phyloP scores from a whole-genome alignment of 1,140 invertebrate species.

The Schlechtendalia chinensis region DNA sequence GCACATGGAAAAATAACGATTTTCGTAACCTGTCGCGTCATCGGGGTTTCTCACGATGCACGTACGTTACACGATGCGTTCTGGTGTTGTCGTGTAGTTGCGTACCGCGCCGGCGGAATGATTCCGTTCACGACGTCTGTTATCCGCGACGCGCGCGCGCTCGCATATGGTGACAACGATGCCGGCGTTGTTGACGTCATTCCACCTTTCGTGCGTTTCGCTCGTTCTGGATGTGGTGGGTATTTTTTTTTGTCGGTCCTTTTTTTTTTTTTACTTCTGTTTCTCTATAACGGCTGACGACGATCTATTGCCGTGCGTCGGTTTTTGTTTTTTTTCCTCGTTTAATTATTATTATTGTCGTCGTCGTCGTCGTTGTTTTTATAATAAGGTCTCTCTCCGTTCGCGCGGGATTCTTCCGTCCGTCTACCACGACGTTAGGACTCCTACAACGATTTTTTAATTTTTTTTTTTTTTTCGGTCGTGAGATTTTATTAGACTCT shows the following conservation, averaged over 20 bases:
- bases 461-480: too few species aligned
- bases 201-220: conserved; percentile 49
- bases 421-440: neutral
- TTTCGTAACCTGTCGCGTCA: conserved; percentile 48
- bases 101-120: too few species aligned
- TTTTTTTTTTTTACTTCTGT: conserved; percentile 19
- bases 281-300: neutral
- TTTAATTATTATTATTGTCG: conserved; percentile 24
- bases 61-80: neutral
- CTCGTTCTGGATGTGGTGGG: too few species aligned
- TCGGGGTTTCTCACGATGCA: conserved; percentile 42
- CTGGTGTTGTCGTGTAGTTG: too few species aligned
- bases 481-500: conserved; percentile 36
- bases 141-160: neutral
- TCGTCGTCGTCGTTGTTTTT: neutral
- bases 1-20: conserved; percentile 44
- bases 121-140: too few species aligned
- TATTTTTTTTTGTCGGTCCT: neutral
- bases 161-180: conserved; percentile 38
- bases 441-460: conserved; percentile 49
- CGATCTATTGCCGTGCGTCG: neutral
- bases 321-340: neutral
- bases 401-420: conserved; percentile 27
- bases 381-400: conserved; percentile 36
- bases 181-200: conserved; percentile 43